A percentile compares a stretch with the other conserved stretches of the same genome.
These are phyloP conservation scores for Gadus macrocephalus DNA, from an alignment of 2,113 vertebrate genomes.

Conservation along the genomic window DNA sequence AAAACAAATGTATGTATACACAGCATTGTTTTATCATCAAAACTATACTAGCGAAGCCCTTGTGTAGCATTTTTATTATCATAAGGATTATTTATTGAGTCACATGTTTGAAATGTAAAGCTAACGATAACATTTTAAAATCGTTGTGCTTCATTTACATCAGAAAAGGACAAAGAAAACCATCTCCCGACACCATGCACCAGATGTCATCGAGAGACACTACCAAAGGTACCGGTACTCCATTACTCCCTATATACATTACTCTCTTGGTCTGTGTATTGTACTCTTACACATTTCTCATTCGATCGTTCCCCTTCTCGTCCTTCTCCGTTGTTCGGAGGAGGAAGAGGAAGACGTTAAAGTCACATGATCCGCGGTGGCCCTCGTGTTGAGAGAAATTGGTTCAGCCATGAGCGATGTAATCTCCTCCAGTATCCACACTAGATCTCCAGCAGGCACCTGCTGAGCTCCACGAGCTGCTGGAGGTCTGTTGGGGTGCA, in stretches of 20 bases:
- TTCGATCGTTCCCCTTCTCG: constrained; percentile 5
- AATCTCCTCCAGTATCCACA: constrained; percentile 60
- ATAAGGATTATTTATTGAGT: neutral
- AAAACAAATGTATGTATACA: too few relatives aligned
- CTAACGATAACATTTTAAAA: neutral
- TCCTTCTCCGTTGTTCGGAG: constrained; percentile 2
- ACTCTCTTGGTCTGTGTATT: constrained; percentile 16
- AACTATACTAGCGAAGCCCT: neutral
- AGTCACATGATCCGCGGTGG: constrained; percentile 48
- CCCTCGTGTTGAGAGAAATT: too few relatives aligned
- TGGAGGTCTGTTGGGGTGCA: neutral
- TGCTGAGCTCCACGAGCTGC: constrained; percentile 46
- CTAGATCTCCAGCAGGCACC: constrained; percentile 65
- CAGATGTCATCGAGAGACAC: constrained; percentile 81
- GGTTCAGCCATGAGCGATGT: constrained; percentile 54
- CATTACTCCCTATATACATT: constrained; percentile 23
- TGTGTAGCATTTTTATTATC: neutral
- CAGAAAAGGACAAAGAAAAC: constrained; percentile 95
- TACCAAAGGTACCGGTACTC: constrained; percentile 90
- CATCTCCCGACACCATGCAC: constrained; percentile 82
- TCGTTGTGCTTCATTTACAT: constrained; percentile 39
- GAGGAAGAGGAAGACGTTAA: constrained; percentile 47
- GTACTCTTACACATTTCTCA: neutral
- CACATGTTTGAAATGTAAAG: neutral
- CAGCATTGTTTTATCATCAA: neutral